Conservation (phyloP, 2,888 invertebrate species). For the Leucoma salicis region DNA sequence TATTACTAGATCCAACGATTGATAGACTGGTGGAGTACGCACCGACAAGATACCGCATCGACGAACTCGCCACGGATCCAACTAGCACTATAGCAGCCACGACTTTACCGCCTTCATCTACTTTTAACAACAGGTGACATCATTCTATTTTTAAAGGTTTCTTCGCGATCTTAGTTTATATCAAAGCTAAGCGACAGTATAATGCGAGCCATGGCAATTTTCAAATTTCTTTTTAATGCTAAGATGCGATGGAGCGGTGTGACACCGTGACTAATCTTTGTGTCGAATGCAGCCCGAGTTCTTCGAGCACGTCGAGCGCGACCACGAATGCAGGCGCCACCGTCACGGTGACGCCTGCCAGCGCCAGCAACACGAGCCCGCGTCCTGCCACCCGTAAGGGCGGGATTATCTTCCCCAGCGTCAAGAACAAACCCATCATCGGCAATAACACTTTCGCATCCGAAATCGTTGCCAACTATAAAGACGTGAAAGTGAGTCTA, state of each 20-base stretch:
- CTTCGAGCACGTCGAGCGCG: slow-evolving; percentile 44
- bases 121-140: slow-evolving; percentile 70
- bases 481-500: slow-evolving; percentile 91
- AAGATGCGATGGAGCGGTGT: slow-evolving; percentile 16
- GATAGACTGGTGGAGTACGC: slow-evolving; percentile 91
- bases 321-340: slow-evolving; percentile 39
- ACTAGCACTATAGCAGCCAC: slow-evolving; percentile 60
- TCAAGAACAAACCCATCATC: slow-evolving; percentile 93
- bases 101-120: slow-evolving; percentile 50
- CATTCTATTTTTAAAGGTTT: slow-evolving; percentile 44
- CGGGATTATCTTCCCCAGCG: slow-evolving; percentile 94
- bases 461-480: slow-evolving; percentile 88
- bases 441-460: slow-evolving; percentile 92
- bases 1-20: slow-evolving; percentile 87
- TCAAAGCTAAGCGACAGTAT: slow-evolving; percentile 16
- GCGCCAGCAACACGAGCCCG: slow-evolving; percentile 64
- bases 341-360: slow-evolving; percentile 61
- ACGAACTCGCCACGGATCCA: slow-evolving; percentile 64
- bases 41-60: slow-evolving; percentile 84
- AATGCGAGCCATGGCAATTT: slow-evolving; percentile 28
- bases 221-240: slow-evolving; percentile 9
- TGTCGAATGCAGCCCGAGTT: slow-evolving; percentile 74
- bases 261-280: slow-evolving; percentile 59
- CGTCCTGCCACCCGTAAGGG: slow-evolving; percentile 85
- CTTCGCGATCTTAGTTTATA: slow-evolving; percentile 33